These are phyloP conservation scores for Dione juno DNA, from an alignment of 2,888 invertebrate genomes.

Conservation along the genomic window DNA sequence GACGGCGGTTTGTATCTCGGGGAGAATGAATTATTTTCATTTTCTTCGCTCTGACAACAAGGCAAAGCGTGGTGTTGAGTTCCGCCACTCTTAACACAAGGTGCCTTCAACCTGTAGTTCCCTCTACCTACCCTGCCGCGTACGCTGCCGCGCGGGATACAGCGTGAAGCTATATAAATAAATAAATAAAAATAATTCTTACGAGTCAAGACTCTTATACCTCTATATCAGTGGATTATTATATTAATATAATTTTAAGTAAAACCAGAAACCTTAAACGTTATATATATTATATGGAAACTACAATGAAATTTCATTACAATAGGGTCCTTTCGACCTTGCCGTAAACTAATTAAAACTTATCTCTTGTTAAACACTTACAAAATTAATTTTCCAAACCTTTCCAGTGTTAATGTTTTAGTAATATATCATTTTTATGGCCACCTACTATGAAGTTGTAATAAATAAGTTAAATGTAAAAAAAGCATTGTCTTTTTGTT, in stretches of 20 bases:
- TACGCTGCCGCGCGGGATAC: too few relatives aligned
- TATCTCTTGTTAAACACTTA: conserved; percentile 17
- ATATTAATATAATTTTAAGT: background rate
- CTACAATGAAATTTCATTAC: conserved; percentile 13
- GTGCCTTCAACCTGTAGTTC: too few relatives aligned
- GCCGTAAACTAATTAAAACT: conserved; percentile 14
- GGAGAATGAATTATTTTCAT: too few relatives aligned
- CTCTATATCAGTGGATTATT: too few relatives aligned
- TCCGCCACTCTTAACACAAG: too few relatives aligned
- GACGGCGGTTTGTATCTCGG: too few relatives aligned
- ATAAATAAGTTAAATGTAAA: background rate
- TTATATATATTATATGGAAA: background rate
- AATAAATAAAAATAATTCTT: too few relatives aligned
- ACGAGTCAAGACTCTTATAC: too few relatives aligned
- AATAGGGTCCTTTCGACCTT: background rate
- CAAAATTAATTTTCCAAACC: conserved; percentile 3
- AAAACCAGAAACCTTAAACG: background rate
- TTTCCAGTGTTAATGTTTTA: background rate
- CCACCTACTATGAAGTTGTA: background rate
- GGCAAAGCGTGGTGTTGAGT: too few relatives aligned
- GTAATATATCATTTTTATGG: background rate
- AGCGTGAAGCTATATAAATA: too few relatives aligned
- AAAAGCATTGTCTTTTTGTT: too few relatives aligned
- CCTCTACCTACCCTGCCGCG: background rate
- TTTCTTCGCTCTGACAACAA: too few relatives aligned